phyloP scores from a whole-genome alignment of 2,113 vertebrate species.

The Chrysochloris asiatica region DNA sequence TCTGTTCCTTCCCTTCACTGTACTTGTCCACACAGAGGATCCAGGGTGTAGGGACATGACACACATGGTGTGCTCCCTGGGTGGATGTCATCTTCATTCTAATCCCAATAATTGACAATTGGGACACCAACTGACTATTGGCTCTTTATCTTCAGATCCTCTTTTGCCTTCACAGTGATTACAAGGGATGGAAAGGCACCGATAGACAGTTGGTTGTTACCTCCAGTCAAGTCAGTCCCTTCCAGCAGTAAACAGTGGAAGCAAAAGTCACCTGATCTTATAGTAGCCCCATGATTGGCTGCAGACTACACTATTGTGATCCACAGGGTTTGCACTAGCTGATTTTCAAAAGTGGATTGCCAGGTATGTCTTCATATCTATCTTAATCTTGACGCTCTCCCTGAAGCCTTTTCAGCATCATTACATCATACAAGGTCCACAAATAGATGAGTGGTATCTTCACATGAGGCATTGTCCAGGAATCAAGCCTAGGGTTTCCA shows the following conservation, averaged over 20 bases:
- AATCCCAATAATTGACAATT: background rate
- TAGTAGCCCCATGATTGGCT: background rate
- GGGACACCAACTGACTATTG: fast-evolving
- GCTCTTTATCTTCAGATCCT: background rate
- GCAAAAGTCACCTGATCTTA: background rate
- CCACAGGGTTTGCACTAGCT: background rate
- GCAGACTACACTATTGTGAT: too few species aligned
- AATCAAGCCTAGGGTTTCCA: background rate
- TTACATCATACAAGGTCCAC: background rate
- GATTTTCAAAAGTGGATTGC: background rate
- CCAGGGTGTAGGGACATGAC: background rate
- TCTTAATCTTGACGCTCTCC: background rate
- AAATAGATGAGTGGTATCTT: too few species aligned
- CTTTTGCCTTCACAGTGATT: background rate
- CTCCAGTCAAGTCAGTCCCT: too few species aligned
- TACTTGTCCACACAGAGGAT: background rate
- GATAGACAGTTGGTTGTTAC: background rate
- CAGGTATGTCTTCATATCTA: background rate
- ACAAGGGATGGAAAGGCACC: background rate
- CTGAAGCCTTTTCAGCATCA: background rate
- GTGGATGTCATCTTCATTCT: background rate
- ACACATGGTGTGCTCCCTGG: background rate
- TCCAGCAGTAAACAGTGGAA: background rate
- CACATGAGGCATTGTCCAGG: background rate
- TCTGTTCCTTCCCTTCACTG: slow-evolving; percentile 54